Evolutionary conservation across 2,113 vertebrate genomes (phyloP).

Genomic region (Varanus komodoensis): DNA sequence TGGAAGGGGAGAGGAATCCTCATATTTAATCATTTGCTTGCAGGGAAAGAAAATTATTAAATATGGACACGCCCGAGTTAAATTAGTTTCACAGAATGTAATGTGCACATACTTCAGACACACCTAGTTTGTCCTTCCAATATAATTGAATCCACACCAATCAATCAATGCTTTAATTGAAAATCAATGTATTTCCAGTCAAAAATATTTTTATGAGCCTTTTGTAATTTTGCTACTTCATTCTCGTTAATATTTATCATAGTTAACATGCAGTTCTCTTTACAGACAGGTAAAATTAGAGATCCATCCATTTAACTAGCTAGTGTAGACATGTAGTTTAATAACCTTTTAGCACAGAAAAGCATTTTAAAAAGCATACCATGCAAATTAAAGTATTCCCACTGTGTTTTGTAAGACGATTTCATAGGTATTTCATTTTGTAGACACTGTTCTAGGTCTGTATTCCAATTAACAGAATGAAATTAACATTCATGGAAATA

Average conservation of each 20-base stretch:
- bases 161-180: neutral
- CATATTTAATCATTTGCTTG: neutral
- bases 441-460: neutral
- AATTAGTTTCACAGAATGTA: neutral
- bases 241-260: neutral
- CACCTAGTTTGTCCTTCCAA: neutral
- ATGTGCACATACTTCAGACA: neutral
- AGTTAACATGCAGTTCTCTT: neutral
- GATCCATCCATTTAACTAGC: neutral
- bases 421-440: conserved; percentile 1
- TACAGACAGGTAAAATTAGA: neutral
- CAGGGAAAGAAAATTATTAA: neutral
- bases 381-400: neutral
- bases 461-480: neutral
- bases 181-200: neutral
- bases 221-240: neutral
- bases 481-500: neutral
- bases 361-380: neutral
- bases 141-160: neutral
- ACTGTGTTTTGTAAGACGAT: neutral
- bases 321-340: neutral
- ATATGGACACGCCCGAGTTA: neutral
- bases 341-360: neutral
- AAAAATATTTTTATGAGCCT: neutral
- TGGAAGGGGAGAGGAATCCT: too few species aligned